Conservation (phyloP, 2,113 vertebrate genomes). For the Vombatus ursinus region DNA sequence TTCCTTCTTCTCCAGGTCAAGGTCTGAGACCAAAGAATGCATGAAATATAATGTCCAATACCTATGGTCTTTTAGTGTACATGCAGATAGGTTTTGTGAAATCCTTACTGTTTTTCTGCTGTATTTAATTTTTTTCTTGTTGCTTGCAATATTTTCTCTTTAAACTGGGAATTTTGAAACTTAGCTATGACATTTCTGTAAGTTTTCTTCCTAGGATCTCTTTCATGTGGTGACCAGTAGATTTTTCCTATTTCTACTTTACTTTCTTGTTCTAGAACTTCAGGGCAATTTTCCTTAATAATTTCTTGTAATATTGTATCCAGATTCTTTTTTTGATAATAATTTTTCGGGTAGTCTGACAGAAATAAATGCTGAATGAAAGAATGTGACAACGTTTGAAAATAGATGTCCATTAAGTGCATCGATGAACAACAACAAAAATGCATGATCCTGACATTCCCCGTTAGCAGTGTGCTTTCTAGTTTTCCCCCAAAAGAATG, state of each 20-base stretch:
- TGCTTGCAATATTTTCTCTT: background rate
- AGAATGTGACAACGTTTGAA: background rate
- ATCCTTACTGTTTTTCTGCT: background rate
- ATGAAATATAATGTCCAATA: background rate
- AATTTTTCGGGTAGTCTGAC: background rate
- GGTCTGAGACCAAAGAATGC: background rate
- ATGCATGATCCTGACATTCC: background rate
- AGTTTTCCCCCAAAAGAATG: background rate
- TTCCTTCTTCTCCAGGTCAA: background rate
- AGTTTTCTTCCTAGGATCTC: background rate
- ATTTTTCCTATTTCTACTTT: background rate
- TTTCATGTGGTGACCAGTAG: background rate
- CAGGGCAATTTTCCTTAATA: background rate
- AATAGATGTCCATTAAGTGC: background rate
- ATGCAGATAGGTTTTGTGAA: background rate
- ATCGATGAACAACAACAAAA: background rate
- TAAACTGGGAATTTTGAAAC: background rate
- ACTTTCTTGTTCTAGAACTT: background rate
- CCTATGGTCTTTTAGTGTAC: background rate
- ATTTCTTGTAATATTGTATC: background rate
- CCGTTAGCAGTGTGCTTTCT: background rate
- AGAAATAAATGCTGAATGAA: background rate
- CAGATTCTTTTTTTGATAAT: background rate
- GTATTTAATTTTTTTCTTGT: background rate
- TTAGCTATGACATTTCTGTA: background rate